Evolutionary conservation across 2,113 vertebrate species (phyloP), one percentile per base, ranked within the genome.

Genomic region (Fulmarus glacialis): DNA sequence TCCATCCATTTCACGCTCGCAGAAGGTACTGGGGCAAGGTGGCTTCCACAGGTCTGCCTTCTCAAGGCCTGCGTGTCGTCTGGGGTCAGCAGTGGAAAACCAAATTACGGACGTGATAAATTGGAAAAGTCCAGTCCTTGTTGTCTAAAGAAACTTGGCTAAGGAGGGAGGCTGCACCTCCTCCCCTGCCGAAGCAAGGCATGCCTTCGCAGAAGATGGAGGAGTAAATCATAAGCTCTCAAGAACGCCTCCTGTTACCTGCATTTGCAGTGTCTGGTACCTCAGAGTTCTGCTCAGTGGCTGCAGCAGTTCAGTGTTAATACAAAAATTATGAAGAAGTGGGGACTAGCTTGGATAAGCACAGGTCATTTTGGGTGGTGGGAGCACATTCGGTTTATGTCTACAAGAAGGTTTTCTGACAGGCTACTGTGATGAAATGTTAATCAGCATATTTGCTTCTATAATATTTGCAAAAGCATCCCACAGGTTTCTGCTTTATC

Each of bases 401-500:
- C 59, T 82, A 29, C 16, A 19, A 42, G 43, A 45, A 90, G 43
- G 34, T 80, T 73, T 81, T 67, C 42, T 87, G 83, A 62, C 32
- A 89, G 70, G 19, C 63, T 71, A 6, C 64, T 48, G 22, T 45
- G 58, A 80, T 58, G 58, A 81, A 90, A 85, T 62, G 36, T 52
- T 89, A 38, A 87, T 87, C 50, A 77, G 56, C 32, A 21, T 73
- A 56, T 75, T 91, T 95, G 15, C 82, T 89, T 91, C 62, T 85
- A 8, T 15, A 90, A 42, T 82, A 68, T 73, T 94, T 91, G 22
- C 42, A 89, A 80, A 83, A 85, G 19, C 40, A 73, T 60, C 45
- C 32, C 77, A 45, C 38, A 58, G 40, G 9, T 85, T 93, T 93
- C 82, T 87, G 36, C 84, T 70, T 90, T 92, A 91, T 66, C 0